Base-by-base conservation (phyloP, 2,888 invertebrate genomes). In the Fabriciana adippe region DNA sequence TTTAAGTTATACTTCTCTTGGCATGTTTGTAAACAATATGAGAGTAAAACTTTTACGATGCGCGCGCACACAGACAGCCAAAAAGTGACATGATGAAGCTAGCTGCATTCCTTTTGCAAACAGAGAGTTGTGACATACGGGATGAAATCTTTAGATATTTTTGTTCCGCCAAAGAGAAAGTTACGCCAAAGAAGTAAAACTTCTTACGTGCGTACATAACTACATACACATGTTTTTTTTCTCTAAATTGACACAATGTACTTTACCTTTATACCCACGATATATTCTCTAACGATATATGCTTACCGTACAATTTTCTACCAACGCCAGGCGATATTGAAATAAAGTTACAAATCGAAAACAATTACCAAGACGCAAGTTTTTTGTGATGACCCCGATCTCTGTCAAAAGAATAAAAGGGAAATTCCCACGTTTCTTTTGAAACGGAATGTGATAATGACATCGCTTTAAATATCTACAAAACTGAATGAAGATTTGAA, bases 331-430 rank as follows among this genome's bases (percentile, higher is more conserved):
- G 15, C 13, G 26, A 8, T 54, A 53, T 53, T 53, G 26, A 80
- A 83, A 82, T 78, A 77, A 75, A 79, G 79, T 77, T 74, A 83
- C 80, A 84, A 85, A 87, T 86, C 83, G 86, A 82, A 89, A 88
- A 88, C 87, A 87, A 88, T 89, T 88, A 88, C 84, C 73, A 69
- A 72, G 77, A 71, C 78, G 79, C 80, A 83, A 87, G 84, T 85
- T 85, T 79, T 79, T 74, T 78, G 79, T 80, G 87, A 87, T 86
- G 87, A 86, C 74, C 73, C 70, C 72, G 82, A 82, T 80, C 83
- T 84, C 82, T 85, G 81, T 68, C 64, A 66, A 68, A 64, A 60
- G 68, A 61, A 63, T 60, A 61, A 66, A 66, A 64, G 64, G 63
- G 56, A 66, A 68, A 63, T 71, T 63, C 62, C 55, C 65, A 63